phyloP scores from a whole-genome alignment of 2,797 vertebrate genomes.

The Intellagama lesueurii region DNA sequence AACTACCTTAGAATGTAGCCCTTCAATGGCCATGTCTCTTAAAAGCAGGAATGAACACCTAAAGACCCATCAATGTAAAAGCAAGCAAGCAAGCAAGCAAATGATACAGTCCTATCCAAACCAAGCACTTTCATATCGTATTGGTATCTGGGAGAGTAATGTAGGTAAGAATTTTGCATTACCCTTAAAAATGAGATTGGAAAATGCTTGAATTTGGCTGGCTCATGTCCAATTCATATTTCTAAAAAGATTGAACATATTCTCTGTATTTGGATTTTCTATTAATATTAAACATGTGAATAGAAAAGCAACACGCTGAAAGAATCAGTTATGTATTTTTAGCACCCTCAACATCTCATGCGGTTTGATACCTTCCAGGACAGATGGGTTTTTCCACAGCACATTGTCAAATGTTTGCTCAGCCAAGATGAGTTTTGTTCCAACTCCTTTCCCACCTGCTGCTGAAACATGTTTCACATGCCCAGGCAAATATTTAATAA shows the following conservation, averaged over 20 bases:
- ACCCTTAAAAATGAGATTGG: not conserved
- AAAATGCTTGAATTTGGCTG: not conserved
- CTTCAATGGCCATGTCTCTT: not conserved
- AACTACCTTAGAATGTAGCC: not conserved
- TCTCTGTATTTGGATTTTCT: not conserved
- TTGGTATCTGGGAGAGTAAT: not conserved
- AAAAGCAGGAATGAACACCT: not conserved
- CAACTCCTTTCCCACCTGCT: conserved; percentile 76
- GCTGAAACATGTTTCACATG: conserved; percentile 41
- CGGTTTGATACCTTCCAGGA: conserved; percentile 70
- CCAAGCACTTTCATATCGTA: not conserved
- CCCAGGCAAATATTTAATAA: conserved; percentile 38
- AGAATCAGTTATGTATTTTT: conserved; percentile 71
- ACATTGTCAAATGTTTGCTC: conserved; percentile 77
- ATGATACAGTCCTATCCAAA: not conserved
- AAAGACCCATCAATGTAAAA: not conserved
- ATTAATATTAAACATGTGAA: conserved; percentile 3
- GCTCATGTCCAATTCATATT: not conserved
- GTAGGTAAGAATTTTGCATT: not conserved
- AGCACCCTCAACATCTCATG: conserved; percentile 71
- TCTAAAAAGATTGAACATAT: not conserved
- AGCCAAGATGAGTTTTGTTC: conserved; percentile 76
- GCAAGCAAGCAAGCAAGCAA: not conserved
- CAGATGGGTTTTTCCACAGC: conserved; percentile 75
- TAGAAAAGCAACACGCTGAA: conserved; percentile 48